These are phyloP conservation scores for Mesorhabditis spiculigera DNA, from an alignment of 2,888 invertebrate species.

Conservation along the genomic window DNA sequence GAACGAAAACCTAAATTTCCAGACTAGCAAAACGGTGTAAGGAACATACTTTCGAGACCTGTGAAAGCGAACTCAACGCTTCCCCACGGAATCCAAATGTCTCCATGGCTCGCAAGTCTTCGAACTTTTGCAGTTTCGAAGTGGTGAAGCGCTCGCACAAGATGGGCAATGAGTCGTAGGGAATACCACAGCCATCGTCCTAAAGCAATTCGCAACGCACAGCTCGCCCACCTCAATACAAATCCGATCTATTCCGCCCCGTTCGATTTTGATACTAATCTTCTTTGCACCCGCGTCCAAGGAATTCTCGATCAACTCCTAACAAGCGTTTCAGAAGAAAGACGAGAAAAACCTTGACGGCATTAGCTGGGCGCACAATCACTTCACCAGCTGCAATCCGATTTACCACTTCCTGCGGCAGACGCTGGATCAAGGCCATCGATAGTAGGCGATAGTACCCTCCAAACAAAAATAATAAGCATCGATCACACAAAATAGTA, in stretches of 20 bases:
- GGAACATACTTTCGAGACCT: conserved; percentile 23
- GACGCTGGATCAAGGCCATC: conserved; percentile 32
- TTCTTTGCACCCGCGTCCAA: conserved; percentile 86
- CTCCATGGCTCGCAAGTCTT: conserved; percentile 75
- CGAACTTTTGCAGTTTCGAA: conserved; percentile 72
- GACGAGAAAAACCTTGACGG: conserved; percentile 72
- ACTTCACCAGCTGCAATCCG: conserved; percentile 98
- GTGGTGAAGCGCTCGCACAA: conserved; percentile 97
- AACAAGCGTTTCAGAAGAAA: background rate
- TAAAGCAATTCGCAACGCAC: conserved; percentile 59
- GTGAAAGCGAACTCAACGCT: conserved; percentile 72
- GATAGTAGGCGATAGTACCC: background rate
- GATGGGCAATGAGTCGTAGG: conserved; percentile 77
- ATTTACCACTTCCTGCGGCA: conserved; percentile 74
- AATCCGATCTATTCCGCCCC: conserved; percentile 81
- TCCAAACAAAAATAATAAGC: no score
- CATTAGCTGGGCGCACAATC: conserved; percentile 92
- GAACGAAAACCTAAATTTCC: conserved; percentile 27
- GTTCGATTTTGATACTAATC: conserved; percentile 83
- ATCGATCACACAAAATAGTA: no score
- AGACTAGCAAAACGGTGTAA: background rate
- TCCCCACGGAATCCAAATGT: conserved; percentile 98
- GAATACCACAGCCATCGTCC: conserved; percentile 62
- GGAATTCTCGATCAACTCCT: conserved; percentile 91
- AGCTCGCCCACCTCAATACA: background rate